Percentiles rank a stretch among this genome's conserved stretches.
Evolutionary conservation across 2,113 vertebrate species (phyloP).

Genomic region (Naja naja): DNA sequence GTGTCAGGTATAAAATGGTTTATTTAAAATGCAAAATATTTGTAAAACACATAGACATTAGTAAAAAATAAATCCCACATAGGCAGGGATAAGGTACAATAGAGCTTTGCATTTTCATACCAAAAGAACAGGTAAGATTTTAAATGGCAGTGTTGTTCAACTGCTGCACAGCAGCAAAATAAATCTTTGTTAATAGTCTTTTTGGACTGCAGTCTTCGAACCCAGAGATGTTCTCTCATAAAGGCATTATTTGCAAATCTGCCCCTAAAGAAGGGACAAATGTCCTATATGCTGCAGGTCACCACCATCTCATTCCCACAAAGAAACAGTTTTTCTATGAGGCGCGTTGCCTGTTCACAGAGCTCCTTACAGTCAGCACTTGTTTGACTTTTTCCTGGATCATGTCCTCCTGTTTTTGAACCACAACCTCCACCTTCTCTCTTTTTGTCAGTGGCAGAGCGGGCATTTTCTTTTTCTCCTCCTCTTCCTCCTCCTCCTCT

Average conservation of each 20-base stretch:
- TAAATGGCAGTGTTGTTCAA: constrained; percentile 29
- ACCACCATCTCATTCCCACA: rapidly evolving
- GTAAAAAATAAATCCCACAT: constrained; percentile 52
- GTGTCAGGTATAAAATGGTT: constrained; percentile 68
- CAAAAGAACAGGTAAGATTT: constrained; percentile 49
- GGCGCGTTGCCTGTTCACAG: constrained; percentile 74
- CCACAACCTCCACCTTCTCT: background rate
- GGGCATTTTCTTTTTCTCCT: background rate
- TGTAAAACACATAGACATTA: constrained; percentile 47
- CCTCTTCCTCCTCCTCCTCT: constrained; percentile 20
- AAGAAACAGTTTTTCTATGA: constrained; percentile 55
- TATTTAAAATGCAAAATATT: constrained; percentile 71
- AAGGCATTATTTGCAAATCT: constrained; percentile 18
- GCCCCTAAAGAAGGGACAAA: background rate
- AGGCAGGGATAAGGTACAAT: constrained; percentile 29
- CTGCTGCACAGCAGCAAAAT: constrained; percentile 78
- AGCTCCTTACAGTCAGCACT: constrained; percentile 30
- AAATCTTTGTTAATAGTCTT: background rate
- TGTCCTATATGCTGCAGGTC: background rate
- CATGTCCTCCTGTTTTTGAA: constrained; percentile 23
- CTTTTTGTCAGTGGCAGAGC: background rate
- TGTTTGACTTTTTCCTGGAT: constrained; percentile 42
- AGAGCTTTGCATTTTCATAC: constrained; percentile 45
- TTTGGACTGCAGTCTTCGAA: background rate
- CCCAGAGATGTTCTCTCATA: background rate